Percentiles rank a stretch among this genome's conserved stretches.
Evolutionary conservation across 2,113 vertebrate genomes (phyloP).

Genomic region (Passerina amoena): DNA sequence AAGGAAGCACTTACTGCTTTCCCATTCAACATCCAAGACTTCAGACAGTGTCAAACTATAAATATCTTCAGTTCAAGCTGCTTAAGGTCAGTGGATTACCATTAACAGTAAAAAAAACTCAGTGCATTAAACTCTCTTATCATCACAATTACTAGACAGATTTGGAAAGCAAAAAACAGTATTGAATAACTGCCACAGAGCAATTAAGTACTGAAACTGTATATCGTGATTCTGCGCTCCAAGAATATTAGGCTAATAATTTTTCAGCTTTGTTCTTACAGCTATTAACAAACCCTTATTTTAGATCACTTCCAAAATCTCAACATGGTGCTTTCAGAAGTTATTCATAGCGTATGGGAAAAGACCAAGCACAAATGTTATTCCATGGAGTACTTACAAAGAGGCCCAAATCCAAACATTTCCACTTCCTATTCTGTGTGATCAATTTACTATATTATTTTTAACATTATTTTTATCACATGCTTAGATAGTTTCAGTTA

Average conservation of each 20-base stretch:
- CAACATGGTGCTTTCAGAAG: not conserved
- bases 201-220: not conserved
- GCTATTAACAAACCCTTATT: not conserved
- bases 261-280: not conserved
- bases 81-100: constrained; percentile 1
- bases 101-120: not conserved
- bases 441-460: not conserved
- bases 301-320: not conserved
- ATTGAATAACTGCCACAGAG: not conserved
- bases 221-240: not conserved
- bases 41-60: not conserved
- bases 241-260: not conserved
- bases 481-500: not conserved
- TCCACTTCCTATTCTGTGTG: not conserved
- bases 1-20: not conserved
- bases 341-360: not conserved
- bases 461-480: not conserved
- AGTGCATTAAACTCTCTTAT: not conserved
- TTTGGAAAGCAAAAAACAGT: not conserved
- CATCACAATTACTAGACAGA: not conserved
- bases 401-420: not conserved
- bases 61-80: not conserved
- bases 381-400: not conserved
- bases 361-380: not conserved
- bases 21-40: not conserved